Evolutionary conservation across 2,113 vertebrate species (phyloP).

Genomic region (Eolophus roseicapilla): DNA sequence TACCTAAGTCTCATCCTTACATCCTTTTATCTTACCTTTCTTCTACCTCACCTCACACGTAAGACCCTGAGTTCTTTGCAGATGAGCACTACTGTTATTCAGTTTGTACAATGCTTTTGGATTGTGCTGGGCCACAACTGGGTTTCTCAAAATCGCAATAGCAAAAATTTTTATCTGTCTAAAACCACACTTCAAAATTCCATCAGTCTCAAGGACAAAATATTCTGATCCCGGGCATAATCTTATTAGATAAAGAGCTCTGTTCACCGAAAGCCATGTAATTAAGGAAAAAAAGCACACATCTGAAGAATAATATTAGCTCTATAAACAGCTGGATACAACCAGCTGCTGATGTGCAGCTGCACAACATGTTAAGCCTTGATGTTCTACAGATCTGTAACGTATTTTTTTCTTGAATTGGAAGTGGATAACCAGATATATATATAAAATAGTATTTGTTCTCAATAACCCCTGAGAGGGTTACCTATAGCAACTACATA

Average conservation of each 20-base stretch:
- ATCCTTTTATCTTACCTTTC: neutral
- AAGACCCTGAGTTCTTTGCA: neutral
- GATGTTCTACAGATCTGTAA: neutral
- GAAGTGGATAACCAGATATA: neutral
- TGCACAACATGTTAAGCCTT: neutral
- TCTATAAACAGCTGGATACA: constrained; percentile 35
- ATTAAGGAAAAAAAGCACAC: neutral
- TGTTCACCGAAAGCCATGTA: neutral
- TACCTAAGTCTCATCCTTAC: neutral
- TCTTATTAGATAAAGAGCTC: neutral
- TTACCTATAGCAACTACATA: neutral
- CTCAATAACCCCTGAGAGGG: neutral
- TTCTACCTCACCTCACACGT: neutral
- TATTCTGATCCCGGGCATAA: neutral
- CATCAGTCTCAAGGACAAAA: neutral
- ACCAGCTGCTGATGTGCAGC: constrained; percentile 10
- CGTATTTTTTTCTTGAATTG: neutral
- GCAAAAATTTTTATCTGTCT: neutral
- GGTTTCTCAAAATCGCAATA: neutral
- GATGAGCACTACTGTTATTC: neutral
- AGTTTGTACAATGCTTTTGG: neutral
- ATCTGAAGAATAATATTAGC: constrained; percentile 13
- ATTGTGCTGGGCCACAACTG: neutral
- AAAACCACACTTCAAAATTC: neutral
- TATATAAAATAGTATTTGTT: neutral